Base-by-base conservation (phyloP, 2,113 vertebrate genomes). In the Choloepus hoffmanni region DNA sequence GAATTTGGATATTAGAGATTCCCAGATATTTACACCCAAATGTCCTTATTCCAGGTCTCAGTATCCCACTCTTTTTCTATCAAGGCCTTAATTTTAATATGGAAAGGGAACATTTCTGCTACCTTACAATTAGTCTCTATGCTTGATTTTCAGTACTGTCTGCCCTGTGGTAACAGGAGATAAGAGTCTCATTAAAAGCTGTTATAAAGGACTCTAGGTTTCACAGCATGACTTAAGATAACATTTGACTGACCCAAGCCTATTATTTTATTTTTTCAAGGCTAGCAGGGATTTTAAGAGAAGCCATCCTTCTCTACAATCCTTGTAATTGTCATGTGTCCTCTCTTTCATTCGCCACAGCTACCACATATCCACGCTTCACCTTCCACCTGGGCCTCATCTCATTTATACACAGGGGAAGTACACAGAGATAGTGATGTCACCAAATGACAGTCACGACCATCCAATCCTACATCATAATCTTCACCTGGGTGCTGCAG, bases 231-330 rank as follows among this genome's bases (percentile, higher is more conserved):
- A 50, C 23, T 62, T 60, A 18, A 67, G 23, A 3, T 2, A 18
- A 26, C 24, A 53, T 45, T 24, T 83, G 40, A 72, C 50, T 63
- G 60, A 30, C 68, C 18, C 33, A 7, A 43, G 1, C n/a, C 11
- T 72, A 28, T 84, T 43, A 70, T 73, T 60, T 67, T 79, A 48
- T 72, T n/a, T 70, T 55, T 60, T 81, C 72, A 85, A 76, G 55
- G 45, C 11, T 58, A 87, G 62, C 36, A 62, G n/a, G 19, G 7
- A 48, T 88, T 21, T 26, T 72, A 85, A 73, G 62, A 87, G 43
- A 94, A 89, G n/a, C 9, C 23, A 45, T 4, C 12, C 2, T n/a
- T 62, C 50, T 70, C 50, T 16, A 30, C 4, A 53, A 9, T 58
- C 36, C 13, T 81, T 67, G 24, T 11, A 43, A 21, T 14, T 43